Conservation (phyloP, 2,797 vertebrate species). For the Pristis pectinata region DNA sequence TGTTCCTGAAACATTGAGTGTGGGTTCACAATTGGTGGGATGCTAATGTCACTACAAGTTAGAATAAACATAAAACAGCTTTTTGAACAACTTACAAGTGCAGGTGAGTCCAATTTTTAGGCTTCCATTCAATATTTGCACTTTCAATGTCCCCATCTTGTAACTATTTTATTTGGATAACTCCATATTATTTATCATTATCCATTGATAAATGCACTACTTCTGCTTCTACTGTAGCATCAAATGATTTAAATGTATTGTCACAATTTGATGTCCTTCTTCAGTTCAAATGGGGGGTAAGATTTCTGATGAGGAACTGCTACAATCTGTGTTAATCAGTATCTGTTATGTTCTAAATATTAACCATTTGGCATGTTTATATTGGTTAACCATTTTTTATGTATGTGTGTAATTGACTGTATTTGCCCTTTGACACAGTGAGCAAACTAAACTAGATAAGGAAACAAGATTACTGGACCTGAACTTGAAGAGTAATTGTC, state of each 20-base stretch:
- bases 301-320: neutral
- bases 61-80: too few relatives aligned
- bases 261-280: neutral
- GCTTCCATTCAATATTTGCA: neutral
- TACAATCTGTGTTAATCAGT: neutral
- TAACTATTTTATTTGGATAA: neutral
- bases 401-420: neutral
- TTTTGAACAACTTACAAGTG: neutral
- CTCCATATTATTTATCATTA: neutral
- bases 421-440: neutral
- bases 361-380: slow-evolving; percentile 9
- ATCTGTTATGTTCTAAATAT: slow-evolving; percentile 2
- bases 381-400: neutral
- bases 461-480: neutral
- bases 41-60: too few relatives aligned
- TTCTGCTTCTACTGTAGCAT: neutral
- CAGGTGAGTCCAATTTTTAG: neutral
- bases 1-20: too few relatives aligned
- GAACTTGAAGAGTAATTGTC: too few relatives aligned
- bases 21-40: too few relatives aligned
- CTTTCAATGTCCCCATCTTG: neutral
- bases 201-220: neutral
- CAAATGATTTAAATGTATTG: neutral
- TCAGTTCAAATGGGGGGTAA: neutral
- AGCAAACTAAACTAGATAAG: neutral